Evolutionary conservation across 2,113 vertebrate genomes (phyloP).

Genomic region (Cryptotis parvus): DNA sequence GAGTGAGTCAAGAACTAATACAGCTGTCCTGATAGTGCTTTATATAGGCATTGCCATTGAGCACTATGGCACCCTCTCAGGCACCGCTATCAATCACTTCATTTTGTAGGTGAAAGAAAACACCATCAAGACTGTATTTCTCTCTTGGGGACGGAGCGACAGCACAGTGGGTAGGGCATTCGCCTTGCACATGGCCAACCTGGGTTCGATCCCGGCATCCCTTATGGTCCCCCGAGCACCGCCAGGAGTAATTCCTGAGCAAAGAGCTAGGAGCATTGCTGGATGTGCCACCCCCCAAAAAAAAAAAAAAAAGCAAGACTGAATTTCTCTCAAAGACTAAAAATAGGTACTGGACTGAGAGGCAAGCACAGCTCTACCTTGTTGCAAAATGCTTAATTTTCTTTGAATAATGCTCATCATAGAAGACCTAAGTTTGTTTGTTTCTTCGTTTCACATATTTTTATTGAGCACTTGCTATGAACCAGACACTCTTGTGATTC

Average conservation of each 20-base stretch:
- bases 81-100: not conserved
- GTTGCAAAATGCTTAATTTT: not conserved
- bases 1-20: not conserved
- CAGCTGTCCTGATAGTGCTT: not conserved
- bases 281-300: no score
- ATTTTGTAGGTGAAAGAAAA: not conserved
- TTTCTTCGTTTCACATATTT: conserved; percentile 1
- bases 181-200: no score
- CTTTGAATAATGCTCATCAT: not conserved
- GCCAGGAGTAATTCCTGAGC: no score
- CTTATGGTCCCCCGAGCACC: no score
- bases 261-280: no score
- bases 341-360: not conserved
- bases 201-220: no score
- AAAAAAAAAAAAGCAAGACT: not conserved
- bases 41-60: conserved; percentile 1
- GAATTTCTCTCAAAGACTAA: not conserved
- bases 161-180: no score
- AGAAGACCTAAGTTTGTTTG: not conserved
- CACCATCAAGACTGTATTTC: conserved; percentile 10
- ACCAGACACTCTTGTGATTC: not conserved
- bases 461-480: not conserved
- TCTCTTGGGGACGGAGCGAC: no score
- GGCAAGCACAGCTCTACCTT: not conserved
- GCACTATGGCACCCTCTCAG: not conserved